Base-by-base conservation (phyloP, 2,797 vertebrate genomes). In the Schizothorax lantsangensis region DNA sequence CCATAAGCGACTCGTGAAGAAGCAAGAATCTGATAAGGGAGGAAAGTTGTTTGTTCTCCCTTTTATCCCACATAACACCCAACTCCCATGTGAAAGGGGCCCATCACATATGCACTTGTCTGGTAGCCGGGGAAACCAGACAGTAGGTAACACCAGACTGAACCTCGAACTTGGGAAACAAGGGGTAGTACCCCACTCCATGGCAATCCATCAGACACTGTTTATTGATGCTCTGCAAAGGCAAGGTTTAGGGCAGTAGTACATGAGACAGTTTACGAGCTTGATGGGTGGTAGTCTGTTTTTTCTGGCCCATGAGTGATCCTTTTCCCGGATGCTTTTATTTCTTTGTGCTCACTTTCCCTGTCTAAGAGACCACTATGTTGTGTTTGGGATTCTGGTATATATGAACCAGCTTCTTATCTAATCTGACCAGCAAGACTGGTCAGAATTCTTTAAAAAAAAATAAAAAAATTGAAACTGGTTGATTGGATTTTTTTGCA, bases 121-220 rank as follows among this genome's bases (percentile, higher is more conserved):
- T 97, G 95, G 96, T 97, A 96, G 96, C 96, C 95, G 91, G 95
- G 97, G 96, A 96, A 97, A 97, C 96, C 95, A 97, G 96, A 97
- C 96, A 96, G 96, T 96, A 96, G 96, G 96, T 96, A 97, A 97
- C 96, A 96, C 95, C 95, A 96, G 94, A 95, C 94, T 96, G 95
- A 97, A 96, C 96, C 95, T 88, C 96, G 96, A 96, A 96, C 95
- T 96, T 95, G 95, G 94, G 92, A 96, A 88, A 91, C 92, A 94
- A 94, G 90, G 96, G 81, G 87, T 84, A 80, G 69, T 84, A 86
- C 73, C 87, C 86, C 81, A 66, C 54, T 79, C 64, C 45, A 36
- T 40, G 57, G 33, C 69, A 68, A 88, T 87, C 79, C 84, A 77
- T 88, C 80, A 86, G 83, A 68, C 30, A 36, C 62, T 79, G 79